phyloP scores from a whole-genome alignment of 2,888 invertebrate species.

The Melanargia galathea region DNA sequence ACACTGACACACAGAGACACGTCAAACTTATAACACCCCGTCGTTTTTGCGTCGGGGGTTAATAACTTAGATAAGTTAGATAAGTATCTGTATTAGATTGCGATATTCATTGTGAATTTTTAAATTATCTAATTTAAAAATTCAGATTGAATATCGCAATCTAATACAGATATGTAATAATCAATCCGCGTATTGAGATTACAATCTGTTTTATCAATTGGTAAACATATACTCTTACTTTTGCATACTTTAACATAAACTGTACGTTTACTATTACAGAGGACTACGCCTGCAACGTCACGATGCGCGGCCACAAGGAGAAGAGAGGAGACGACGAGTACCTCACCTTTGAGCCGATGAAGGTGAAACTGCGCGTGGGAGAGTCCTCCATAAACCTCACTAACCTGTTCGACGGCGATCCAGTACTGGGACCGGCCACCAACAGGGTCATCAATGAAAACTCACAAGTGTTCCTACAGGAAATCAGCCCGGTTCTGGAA shows the following conservation, averaged over 20 bases:
- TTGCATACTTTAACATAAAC: background rate
- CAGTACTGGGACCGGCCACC: constrained; percentile 84
- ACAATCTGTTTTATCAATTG: no score
- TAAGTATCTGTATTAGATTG: no score
- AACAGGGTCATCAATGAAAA: constrained; percentile 87
- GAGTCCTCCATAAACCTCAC: constrained; percentile 83
- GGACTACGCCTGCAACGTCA: constrained; percentile 84
- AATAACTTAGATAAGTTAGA: no score
- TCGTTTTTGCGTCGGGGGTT: no score
- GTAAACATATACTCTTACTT: background rate
- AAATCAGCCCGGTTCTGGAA: constrained; percentile 86
- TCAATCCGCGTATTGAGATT: no score
- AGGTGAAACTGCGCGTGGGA: constrained; percentile 83
- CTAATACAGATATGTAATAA: no score
- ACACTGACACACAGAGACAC: no score
- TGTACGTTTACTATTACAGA: constrained; percentile 68
- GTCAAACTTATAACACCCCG: no score
- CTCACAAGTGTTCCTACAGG: constrained; percentile 84
- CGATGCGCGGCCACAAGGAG: constrained; percentile 84
- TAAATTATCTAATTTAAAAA: no score
- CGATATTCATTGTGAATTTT: no score
- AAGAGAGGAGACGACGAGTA: constrained; percentile 81
- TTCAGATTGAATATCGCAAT: no score
- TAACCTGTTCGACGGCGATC: constrained; percentile 86
- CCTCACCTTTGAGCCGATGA: constrained; percentile 84